Conservation (phyloP, 2,888 invertebrate species). For the Spisula subtruncata region DNA sequence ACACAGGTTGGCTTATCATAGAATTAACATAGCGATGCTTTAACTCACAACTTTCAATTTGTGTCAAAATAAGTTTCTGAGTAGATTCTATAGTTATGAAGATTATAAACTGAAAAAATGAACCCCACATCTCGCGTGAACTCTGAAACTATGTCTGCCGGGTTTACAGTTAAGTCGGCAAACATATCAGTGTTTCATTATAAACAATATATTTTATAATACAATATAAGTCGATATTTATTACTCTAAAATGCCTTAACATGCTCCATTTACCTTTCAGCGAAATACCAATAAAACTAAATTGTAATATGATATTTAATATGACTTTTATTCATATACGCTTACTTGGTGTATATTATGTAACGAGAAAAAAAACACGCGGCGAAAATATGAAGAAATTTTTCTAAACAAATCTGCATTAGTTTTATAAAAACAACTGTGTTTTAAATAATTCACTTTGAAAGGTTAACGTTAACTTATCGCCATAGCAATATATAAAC, state of each 20-base stretch:
- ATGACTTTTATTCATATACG: too few relatives aligned
- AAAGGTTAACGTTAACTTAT: too few relatives aligned
- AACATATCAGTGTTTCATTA: not conserved
- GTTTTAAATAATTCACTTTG: too few relatives aligned
- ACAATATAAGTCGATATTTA: not conserved
- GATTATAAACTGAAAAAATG: slow-evolving; percentile 19
- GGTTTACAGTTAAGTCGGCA: not conserved
- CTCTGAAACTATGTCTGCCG: not conserved
- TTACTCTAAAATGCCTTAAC: not conserved
- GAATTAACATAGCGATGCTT: not conserved
- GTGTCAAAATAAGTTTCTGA: slow-evolving; percentile 12
- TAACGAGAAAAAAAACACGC: too few relatives aligned
- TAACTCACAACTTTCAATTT: slow-evolving; percentile 13
- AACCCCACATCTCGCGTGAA: not conserved
- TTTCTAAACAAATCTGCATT: too few relatives aligned
- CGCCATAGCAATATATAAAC: too few relatives aligned
- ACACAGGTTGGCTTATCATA: not conserved
- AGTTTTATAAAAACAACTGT: too few relatives aligned
- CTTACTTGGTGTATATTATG: too few relatives aligned
- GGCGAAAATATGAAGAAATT: too few relatives aligned
- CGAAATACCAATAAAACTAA: too few relatives aligned
- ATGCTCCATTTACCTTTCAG: too few relatives aligned
- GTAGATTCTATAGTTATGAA: not conserved
- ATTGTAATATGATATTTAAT: too few relatives aligned
- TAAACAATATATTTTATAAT: not conserved